Base-by-base conservation (phyloP, 2,888 invertebrate species). In the Tetranychus truncatus region DNA sequence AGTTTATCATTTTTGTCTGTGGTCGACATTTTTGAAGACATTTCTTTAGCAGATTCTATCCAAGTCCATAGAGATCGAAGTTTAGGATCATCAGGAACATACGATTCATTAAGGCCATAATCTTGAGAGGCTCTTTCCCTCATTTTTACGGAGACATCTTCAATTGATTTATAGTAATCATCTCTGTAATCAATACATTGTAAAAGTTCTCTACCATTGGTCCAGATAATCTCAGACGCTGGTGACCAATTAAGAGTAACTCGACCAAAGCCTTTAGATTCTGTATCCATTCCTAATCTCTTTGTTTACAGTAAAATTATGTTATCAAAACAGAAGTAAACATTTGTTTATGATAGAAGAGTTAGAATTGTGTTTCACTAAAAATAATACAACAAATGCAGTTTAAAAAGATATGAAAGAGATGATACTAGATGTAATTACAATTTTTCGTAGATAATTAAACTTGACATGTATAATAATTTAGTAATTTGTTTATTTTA, bases 51-150 rank as follows among this genome's bases (percentile, higher is more conserved):
- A 11, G 69, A n/a, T 20, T 34, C 20, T 55, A 73, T 73, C 74
- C 74, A 74, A 66, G 18, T 74, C 74, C 74, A 74, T 11, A 74
- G 69, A 9, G 18, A n/a, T 55, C 24, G 21, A 9, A 66, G 45
- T 67, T 74, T 67, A 0, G 21, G 21, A 69, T 74, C 69, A 45
- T 74, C 67, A 44, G 69, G 67, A n/a, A 74, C 66, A 74, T 21
- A 66, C 18, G 34, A n/a, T 8, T 91, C 91, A 85, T 90, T 88
- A 76, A 92, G 85, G 4, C 92, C 92, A 83, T 92, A 92, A 79
- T 89, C 89, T 71, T 86, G 85, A 75, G 85, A 81, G 34, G 91
- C 91, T 78, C 92, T 85, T 77, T 84, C 84, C 81, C 88, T 88
- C 82, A 91, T 91, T 80, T 87, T 85, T 75, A 87, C 85, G 4